A percentile compares a stretch with the other conserved stretches of the same genome.
Conservation (phyloP, 2,888 invertebrate genomes). For the Cheilosia vulpina region DNA sequence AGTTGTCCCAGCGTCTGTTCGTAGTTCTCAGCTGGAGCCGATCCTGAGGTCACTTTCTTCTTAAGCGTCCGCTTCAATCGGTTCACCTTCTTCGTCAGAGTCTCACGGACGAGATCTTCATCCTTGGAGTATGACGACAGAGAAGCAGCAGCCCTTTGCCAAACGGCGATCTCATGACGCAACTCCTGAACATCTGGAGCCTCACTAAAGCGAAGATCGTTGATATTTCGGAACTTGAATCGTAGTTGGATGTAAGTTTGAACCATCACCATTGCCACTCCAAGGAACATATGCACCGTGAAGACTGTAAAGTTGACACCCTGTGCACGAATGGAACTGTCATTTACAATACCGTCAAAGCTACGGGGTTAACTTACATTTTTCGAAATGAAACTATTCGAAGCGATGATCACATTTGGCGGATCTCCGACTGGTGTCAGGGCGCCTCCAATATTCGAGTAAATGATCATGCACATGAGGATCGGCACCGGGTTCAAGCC, state of each 20-base stretch:
- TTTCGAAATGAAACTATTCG: constrained; percentile 82
- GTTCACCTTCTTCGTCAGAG: constrained; percentile 90
- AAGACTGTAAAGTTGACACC: constrained; percentile 93
- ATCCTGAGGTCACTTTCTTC: constrained; percentile 85
- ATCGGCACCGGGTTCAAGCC: constrained; percentile 94
- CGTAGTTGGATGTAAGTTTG: constrained; percentile 90
- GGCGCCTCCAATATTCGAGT: constrained; percentile 95
- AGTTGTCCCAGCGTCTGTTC: constrained; percentile 85
- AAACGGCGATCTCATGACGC: constrained; percentile 92
- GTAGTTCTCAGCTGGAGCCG: constrained; percentile 86
- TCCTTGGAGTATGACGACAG: constrained; percentile 93
- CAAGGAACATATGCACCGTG: constrained; percentile 92
- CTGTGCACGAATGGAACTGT: constrained; percentile 68
- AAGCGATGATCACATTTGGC: constrained; percentile 85
- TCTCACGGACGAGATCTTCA: constrained; percentile 91
- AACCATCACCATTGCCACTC: constrained; percentile 88
- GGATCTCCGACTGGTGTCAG: constrained; percentile 96
- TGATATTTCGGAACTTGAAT: constrained; percentile 89
- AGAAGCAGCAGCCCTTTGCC: constrained; percentile 91
- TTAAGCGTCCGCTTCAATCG: constrained; percentile 87
- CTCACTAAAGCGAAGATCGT: constrained; percentile 88
- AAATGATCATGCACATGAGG: constrained; percentile 94
- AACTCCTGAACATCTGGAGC: constrained; percentile 89
- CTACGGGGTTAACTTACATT: constrained; percentile 78
- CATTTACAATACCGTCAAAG: background rate